Percentiles rank a stretch among this genome's conserved stretches.
Conservation (phyloP, 2,113 vertebrate genomes). For the Ifrita kowaldi region DNA sequence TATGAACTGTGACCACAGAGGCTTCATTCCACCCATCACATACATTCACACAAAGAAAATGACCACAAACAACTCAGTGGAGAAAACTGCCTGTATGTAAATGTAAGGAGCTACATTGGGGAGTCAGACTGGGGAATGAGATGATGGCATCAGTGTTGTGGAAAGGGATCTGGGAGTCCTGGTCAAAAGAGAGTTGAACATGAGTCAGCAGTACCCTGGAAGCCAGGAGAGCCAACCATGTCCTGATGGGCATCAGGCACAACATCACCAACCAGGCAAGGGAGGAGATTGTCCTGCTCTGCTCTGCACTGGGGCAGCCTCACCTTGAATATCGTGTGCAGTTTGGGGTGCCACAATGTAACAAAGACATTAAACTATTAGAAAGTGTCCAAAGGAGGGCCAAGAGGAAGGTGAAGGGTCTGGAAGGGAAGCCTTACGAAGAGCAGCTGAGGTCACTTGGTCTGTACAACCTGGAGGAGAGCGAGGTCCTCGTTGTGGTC, state of each 20-base stretch:
- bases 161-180: background rate
- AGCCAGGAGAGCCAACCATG: fast-evolving
- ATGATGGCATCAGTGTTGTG: background rate
- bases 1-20: background rate
- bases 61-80: background rate
- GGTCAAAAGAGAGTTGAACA: background rate
- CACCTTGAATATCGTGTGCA: background rate
- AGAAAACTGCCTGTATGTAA: background rate
- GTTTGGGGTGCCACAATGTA: background rate
- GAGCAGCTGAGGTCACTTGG: background rate
- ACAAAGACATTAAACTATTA: background rate
- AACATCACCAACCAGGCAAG: fast-evolving
- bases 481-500: background rate
- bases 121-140: background rate
- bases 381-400: background rate
- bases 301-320: background rate
- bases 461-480: background rate
- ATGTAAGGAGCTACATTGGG: background rate
- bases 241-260: background rate
- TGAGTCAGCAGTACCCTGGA: background rate
- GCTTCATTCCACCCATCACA: background rate
- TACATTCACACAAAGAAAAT: background rate
- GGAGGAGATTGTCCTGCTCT: background rate
- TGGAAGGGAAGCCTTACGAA: background rate
- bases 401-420: background rate